These are phyloP conservation scores for Malthinus seriepunctatus DNA, from an alignment of 2,888 invertebrate genomes.

Conservation along the genomic window DNA sequence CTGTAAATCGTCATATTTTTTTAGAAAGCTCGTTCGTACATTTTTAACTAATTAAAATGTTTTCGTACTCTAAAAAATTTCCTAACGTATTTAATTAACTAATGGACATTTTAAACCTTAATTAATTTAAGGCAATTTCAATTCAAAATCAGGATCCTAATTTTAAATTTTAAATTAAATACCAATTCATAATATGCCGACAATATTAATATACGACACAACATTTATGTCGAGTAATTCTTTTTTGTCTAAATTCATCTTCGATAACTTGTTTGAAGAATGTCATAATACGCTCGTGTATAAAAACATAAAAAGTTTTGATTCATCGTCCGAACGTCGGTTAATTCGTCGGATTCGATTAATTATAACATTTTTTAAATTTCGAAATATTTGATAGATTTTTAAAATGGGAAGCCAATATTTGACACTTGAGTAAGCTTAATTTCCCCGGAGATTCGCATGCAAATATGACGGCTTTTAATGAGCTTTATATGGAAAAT, in stretches of 20 bases:
- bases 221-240: conserved; percentile 40
- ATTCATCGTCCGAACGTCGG: conserved; percentile 10
- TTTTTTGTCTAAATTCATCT: conserved; percentile 19
- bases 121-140: too few relatives aligned
- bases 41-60: too few relatives aligned
- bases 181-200: conserved; percentile 20
- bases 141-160: too few relatives aligned
- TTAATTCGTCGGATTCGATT: background rate
- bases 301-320: conserved; percentile 17
- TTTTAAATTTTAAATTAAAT: conserved; percentile 3
- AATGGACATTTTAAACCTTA: too few relatives aligned
- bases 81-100: too few relatives aligned
- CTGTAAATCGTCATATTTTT: too few relatives aligned
- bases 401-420: background rate
- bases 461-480: background rate
- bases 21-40: too few relatives aligned
- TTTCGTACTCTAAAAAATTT: too few relatives aligned
- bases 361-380: background rate
- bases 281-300: conserved; percentile 10
- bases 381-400: background rate
- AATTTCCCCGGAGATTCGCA: conserved; percentile 13
- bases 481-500: background rate
- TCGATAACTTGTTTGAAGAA: conserved; percentile 18
- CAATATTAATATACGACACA: conserved; percentile 42
- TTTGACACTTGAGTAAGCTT: conserved; percentile 6